phyloP scores from a whole-genome alignment of 2,113 vertebrate genomes.

The Gallinago paraguaiae region DNA sequence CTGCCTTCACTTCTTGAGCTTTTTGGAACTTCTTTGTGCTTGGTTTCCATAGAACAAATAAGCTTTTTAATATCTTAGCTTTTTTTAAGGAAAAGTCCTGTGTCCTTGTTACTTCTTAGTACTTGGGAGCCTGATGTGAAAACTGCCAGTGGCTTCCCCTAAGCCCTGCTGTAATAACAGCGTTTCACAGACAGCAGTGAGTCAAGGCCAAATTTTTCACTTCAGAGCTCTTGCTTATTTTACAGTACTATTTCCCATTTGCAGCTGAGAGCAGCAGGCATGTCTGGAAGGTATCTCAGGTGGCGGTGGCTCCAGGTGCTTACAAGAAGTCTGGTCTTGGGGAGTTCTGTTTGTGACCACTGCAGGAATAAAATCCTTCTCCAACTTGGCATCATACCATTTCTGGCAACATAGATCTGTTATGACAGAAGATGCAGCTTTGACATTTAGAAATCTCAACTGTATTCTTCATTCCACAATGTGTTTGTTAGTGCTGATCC shows the following conservation, averaged over 20 bases:
- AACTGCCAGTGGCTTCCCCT: not conserved
- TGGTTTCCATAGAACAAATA: not conserved
- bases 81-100: not conserved
- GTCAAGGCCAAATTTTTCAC: not conserved
- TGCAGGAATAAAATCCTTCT: not conserved
- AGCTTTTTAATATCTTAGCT: not conserved
- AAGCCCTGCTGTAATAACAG: not conserved
- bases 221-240: not conserved
- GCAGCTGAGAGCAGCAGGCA: not conserved
- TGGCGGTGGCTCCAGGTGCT: not conserved
- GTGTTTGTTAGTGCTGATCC: not conserved
- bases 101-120: not conserved
- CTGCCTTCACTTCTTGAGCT: not conserved
- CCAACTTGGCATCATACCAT: rapidly evolving
- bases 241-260: not conserved
- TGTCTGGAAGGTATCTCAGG: not conserved
- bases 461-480: not conserved
- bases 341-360: not conserved
- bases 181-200: not conserved
- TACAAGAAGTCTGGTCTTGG: not conserved
- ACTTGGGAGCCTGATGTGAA: rapidly evolving
- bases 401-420: not conserved
- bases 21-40: not conserved
- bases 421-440: not conserved
- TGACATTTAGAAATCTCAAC: not conserved